phyloP scores from a whole-genome alignment of 2,797 vertebrate species.

The Mionectes olivaceus region DNA sequence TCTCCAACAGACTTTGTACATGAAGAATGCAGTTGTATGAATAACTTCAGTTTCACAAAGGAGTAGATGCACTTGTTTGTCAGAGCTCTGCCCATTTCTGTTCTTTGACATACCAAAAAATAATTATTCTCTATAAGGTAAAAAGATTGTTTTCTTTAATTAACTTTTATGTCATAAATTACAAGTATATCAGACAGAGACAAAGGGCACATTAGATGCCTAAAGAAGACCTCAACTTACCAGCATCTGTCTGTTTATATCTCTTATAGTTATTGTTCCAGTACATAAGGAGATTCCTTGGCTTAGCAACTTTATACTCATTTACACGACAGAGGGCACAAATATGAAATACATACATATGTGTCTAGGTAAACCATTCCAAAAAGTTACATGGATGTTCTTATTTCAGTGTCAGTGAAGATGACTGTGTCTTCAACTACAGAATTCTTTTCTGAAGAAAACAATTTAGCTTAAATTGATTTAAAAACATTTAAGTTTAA shows the following conservation, averaged over 20 bases:
- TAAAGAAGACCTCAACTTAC: neutral
- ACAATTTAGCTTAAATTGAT: neutral
- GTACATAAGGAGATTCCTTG: neutral
- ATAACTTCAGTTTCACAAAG: neutral
- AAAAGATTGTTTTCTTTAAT: neutral
- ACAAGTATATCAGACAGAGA: neutral
- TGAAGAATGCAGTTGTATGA: neutral
- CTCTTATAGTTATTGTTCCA: neutral
- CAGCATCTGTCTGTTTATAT: neutral
- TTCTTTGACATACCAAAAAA: neutral
- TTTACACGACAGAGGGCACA: neutral
- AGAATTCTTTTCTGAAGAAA: neutral
- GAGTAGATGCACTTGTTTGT: neutral
- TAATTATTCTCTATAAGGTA: neutral
- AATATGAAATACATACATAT: neutral
- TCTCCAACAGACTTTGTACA: neutral
- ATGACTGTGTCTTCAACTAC: neutral
- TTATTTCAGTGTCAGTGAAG: neutral
- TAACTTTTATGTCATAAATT: neutral
- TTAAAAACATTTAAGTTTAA: neutral
- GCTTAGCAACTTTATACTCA: neutral
- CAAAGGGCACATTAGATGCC: neutral
- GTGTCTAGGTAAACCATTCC: neutral
- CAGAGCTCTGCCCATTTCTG: neutral
- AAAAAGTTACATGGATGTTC: neutral